These are phyloP conservation scores for Magallana nippona DNA, from an alignment of 2,888 invertebrate species.

Conservation along the genomic window DNA sequence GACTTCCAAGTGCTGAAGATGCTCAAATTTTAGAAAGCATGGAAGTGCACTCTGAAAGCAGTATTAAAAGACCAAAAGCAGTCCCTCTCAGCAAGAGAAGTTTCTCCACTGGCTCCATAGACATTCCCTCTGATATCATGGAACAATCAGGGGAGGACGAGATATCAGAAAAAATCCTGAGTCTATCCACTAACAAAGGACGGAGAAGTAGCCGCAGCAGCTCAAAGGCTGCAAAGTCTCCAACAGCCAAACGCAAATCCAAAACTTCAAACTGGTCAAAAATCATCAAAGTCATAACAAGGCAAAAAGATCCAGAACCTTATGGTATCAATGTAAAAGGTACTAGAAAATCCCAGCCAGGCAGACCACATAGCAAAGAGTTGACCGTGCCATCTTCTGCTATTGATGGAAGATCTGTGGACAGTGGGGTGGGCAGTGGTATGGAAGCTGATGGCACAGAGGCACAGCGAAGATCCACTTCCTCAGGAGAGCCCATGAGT, in stretches of 20 bases:
- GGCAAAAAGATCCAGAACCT: constrained; percentile 71
- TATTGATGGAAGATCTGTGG: constrained; percentile 66
- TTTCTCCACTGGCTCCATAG: constrained; percentile 74
- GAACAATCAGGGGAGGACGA: constrained; percentile 68
- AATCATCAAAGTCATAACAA: constrained; percentile 90
- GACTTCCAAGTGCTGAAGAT: constrained; percentile 70
- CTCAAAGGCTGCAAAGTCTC: constrained; percentile 65
- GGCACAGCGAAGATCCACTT: constrained; percentile 64
- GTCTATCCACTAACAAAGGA: constrained; percentile 53
- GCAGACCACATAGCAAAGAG: constrained; percentile 54
- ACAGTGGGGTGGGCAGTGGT: constrained; percentile 68
- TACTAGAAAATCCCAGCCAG: constrained; percentile 65
- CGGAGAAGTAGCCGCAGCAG: constrained; percentile 48
- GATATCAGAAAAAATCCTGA: constrained; percentile 50
- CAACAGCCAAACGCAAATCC: constrained; percentile 67
- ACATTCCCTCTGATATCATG: constrained; percentile 70
- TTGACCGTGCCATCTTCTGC: constrained; percentile 59
- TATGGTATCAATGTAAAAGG: constrained; percentile 68
- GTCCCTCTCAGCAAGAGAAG: constrained; percentile 67
- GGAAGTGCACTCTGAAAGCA: constrained; percentile 68
- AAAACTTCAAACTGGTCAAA: constrained; percentile 91
- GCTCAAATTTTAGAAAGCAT: constrained; percentile 63
- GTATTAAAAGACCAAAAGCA: constrained; percentile 64
- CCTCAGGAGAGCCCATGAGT: constrained; percentile 68
- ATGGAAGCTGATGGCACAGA: constrained; percentile 65